A percentile compares a stretch with the other conserved stretches of the same genome.
Evolutionary conservation across 30 jellyfish, hydroid and myxozoan species (phyloP).

Genomic region (Hydractinia echinata): DNA sequence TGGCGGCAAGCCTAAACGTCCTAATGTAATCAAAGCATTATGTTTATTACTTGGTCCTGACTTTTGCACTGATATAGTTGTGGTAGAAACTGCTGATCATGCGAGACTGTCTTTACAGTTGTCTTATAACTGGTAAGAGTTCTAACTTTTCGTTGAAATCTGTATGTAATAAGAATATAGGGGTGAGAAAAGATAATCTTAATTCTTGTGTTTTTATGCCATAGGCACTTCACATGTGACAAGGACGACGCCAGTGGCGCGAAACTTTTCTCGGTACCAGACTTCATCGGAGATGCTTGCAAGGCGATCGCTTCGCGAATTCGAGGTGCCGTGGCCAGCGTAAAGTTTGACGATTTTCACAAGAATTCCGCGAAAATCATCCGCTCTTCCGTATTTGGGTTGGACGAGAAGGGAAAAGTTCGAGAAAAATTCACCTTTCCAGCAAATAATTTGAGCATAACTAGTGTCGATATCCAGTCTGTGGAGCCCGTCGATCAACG

Average conservation of each 20-base stretch:
- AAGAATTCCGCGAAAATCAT: slow-evolving; percentile 91
- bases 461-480: slow-evolving; percentile 96
- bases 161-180: neutral
- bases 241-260: slow-evolving; percentile 68
- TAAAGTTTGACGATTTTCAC: slow-evolving; percentile 91
- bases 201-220: neutral
- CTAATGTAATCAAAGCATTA: slow-evolving; percentile 88
- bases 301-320: slow-evolving; percentile 96
- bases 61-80: slow-evolving; percentile 92
- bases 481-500: slow-evolving; percentile 99
- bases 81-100: slow-evolving; percentile 97
- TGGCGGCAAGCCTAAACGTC: slow-evolving; percentile 97
- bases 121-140: slow-evolving; percentile 86
- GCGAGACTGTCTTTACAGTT: slow-evolving; percentile 89
- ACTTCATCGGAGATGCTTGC: slow-evolving; percentile 93
- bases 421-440: slow-evolving; percentile 89
- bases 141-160: neutral
- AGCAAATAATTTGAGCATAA: slow-evolving; percentile 74
- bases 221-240: slow-evolving; percentile 73
- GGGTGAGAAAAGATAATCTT: neutral
- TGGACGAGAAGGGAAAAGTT: slow-evolving; percentile 81
- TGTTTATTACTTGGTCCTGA: slow-evolving; percentile 96
- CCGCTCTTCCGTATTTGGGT: slow-evolving; percentile 96
- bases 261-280: slow-evolving; percentile 86
- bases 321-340: slow-evolving; percentile 98